These are phyloP conservation scores for Noctuana brunneofusca DNA, from an alignment of 2,888 invertebrate species.

Conservation along the genomic window DNA sequence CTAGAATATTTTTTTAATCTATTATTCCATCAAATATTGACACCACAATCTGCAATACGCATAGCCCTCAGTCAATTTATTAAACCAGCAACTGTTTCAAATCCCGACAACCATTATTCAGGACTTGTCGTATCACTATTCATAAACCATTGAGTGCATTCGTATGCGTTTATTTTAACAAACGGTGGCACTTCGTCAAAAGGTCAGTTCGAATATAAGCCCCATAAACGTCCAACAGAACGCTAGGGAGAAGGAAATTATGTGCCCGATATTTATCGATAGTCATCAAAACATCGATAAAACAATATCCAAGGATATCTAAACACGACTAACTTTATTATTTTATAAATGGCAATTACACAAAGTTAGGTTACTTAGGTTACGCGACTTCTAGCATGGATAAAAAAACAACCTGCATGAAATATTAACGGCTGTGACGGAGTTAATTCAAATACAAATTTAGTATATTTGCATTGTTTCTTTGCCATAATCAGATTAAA, in stretches of 20 bases:
- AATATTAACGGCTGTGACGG: too few species aligned
- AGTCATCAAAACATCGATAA: constrained; percentile 1
- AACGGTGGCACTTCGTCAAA: constrained; percentile 65
- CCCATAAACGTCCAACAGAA: constrained; percentile 55
- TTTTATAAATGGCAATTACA: too few species aligned
- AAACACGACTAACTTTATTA: too few species aligned
- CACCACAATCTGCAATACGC: background rate
- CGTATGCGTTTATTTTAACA: constrained; percentile 46
- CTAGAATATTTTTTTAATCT: too few species aligned
- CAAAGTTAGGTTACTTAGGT: too few species aligned
- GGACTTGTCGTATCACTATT: constrained; percentile 18
- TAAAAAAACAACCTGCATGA: too few species aligned
- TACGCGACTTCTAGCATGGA: too few species aligned
- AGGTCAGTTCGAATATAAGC: constrained; percentile 53
- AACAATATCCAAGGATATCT: background rate
- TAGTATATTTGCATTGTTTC: too few species aligned
- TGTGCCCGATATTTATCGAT: background rate
- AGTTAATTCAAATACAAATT: too few species aligned
- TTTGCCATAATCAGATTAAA: too few species aligned
- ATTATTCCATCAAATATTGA: background rate
- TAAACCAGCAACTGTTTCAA: constrained; percentile 12
- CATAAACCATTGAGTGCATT: constrained; percentile 21
- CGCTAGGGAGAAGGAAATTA: constrained; percentile 7
- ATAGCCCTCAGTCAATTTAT: constrained; percentile 8
- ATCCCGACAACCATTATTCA: constrained; percentile 24